Base-by-base conservation (phyloP, 2,113 vertebrate genomes). In the Periophthalmodon schlosseri region DNA sequence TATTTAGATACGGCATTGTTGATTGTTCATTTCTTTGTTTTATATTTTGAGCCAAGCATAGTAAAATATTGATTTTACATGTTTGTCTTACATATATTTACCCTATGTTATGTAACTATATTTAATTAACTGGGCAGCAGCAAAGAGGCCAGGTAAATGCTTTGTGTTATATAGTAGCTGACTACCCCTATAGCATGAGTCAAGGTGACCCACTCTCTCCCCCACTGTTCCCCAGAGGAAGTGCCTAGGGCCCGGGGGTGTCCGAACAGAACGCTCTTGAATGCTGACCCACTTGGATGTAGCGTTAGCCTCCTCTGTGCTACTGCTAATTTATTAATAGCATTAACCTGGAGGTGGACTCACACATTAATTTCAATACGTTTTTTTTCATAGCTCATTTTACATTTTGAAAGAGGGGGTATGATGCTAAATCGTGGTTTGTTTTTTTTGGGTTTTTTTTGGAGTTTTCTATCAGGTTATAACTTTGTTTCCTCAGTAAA, bases 171-270 rank as follows among this genome's bases (percentile, higher is more conserved):
- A 20, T 33, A 1, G 52, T 14, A 69, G 24, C 21, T 14, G 5
- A 50, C 68, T 21, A 33, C 80, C 67, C 69, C 76, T 57, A 39
- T 21, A 64, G 60, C 72, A 74, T 63, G 68, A 23, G 67, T 82
- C 69, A 88, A 91, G 81, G 87, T 88, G 77, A 80, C 14, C 18
- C 73, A 67, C 12, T 60, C 23, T 15, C n/a, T n/a, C 24, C 7
- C 60, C 28, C 60, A 13, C 57, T 28, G 10, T 60, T 67, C n/a
- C 12, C 39, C 56, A 69, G 73, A 80, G 63, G 76, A 78, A 77
- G 68, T 79, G 81, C 81, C n/a, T 2, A 61, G 66, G 80, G 8
- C 72, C 20, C 12, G 58, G 58, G n/a, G 60, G 47, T 61, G 73
- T 61, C 61, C 34, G 68, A 66, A 70, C 65, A 61, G 64, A 78